phyloP scores from a whole-genome alignment of 2,113 vertebrate species.

The Cephalopholis sonnerati region DNA sequence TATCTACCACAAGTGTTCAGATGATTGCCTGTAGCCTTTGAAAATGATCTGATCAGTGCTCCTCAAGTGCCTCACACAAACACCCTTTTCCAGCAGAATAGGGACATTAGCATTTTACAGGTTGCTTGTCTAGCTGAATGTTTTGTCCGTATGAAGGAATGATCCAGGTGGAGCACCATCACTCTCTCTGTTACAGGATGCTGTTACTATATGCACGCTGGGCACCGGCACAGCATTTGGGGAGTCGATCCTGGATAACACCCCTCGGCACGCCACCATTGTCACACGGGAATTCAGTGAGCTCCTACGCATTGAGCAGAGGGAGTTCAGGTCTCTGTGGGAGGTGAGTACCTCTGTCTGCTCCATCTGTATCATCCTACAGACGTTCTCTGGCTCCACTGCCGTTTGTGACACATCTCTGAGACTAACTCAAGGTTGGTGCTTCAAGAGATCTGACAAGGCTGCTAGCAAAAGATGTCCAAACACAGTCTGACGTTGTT shows the following conservation, averaged over 20 bases:
- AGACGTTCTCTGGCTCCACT: conserved; percentile 7
- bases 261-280: conserved; percentile 96
- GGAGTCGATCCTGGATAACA: conserved; percentile 98
- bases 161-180: not conserved
- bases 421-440: not conserved
- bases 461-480: not conserved
- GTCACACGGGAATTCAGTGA: conserved; percentile 94
- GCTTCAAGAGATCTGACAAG: not conserved
- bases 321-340: conserved; percentile 96
- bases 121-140: not conserved
- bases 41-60: conserved; percentile 31
- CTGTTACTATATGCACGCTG: conserved; percentile 95
- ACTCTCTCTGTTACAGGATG: conserved; percentile 87
- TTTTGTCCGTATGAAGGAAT: not conserved
- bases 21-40: conserved; percentile 45
- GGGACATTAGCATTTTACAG: conserved; percentile 14
- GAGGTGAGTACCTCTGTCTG: conserved; percentile 87
- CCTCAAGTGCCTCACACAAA: conserved; percentile 13
- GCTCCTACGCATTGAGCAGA: conserved; percentile 96
- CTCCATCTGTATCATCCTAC: conserved; percentile 30
- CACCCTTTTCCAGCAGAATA: not conserved
- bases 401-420: conserved; percentile 22
- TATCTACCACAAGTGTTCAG: conserved; percentile 34
- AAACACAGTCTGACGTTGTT: not conserved
- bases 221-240: conserved; percentile 97